phyloP scores from a whole-genome alignment of 53 echinoderm and acorn worm species.

The Henricia sp. region DNA sequence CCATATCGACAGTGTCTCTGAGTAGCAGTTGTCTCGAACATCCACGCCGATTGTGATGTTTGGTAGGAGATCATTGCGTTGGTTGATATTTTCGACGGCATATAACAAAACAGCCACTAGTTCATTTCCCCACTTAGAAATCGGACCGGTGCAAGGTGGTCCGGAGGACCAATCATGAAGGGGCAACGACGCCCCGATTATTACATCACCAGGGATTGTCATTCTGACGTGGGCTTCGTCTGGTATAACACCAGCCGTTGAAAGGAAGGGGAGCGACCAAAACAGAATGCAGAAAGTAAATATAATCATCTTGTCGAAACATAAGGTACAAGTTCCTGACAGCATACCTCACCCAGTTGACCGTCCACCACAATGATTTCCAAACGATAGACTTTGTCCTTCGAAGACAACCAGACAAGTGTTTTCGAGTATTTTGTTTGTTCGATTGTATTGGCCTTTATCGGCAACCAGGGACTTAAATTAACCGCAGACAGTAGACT shows the following conservation, averaged over 20 bases:
- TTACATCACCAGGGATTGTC: slow-evolving; percentile 25
- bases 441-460: too few relatives aligned
- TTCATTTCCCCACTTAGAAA: slow-evolving; percentile 17
- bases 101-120: slow-evolving; percentile 27
- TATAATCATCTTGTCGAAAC: not conserved
- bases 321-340: not conserved
- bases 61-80: slow-evolving; percentile 30
- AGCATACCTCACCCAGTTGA: not conserved
- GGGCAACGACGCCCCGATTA: not conserved
- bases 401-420: too few relatives aligned
- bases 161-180: not conserved
- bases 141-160: slow-evolving; percentile 17
- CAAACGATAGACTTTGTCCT: too few relatives aligned
- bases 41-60: slow-evolving; percentile 55
- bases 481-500: too few relatives aligned
- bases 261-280: not conserved
- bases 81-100: slow-evolving; percentile 34
- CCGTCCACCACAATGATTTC: not conserved
- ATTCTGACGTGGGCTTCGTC: slow-evolving; percentile 10
- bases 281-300: not conserved
- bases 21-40: slow-evolving; percentile 57
- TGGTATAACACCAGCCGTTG: slow-evolving; percentile 1
- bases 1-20: slow-evolving; percentile 51
- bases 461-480: too few relatives aligned
- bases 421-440: too few relatives aligned